These are phyloP conservation scores for Apamea epomidion DNA, from an alignment of 2,888 invertebrate genomes.

Conservation along the genomic window DNA sequence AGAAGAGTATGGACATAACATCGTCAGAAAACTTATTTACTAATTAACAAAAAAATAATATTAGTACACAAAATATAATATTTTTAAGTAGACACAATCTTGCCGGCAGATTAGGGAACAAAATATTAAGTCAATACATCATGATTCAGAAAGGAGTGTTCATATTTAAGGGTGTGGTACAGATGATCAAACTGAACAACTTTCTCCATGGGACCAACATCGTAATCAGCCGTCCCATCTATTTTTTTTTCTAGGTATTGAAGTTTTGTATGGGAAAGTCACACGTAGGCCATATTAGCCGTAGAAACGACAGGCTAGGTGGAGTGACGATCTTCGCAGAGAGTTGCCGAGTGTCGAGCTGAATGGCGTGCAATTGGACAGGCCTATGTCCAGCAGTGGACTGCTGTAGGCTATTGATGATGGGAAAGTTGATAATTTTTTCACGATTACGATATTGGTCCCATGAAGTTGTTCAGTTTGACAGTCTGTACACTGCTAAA, in stretches of 20 bases:
- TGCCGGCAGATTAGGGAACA: conserved; percentile 31
- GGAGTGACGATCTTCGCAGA: not conserved
- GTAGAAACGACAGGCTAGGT: not conserved
- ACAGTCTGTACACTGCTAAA: not conserved
- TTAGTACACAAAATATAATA: conserved; percentile 52
- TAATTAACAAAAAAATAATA: conserved; percentile 60
- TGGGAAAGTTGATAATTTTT: not conserved
- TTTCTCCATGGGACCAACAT: not conserved
- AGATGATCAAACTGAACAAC: not conserved
- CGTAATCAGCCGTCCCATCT: not conserved
- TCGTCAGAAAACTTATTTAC: conserved; percentile 39
- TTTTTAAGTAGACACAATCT: conserved; percentile 42
- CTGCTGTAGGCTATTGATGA: not conserved
- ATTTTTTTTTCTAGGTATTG: not conserved
- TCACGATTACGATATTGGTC: not conserved
- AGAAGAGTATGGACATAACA: conserved; percentile 31
- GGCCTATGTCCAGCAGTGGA: not conserved
- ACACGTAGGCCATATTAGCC: not conserved
- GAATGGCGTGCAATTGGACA: not conserved
- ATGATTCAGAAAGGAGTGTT: not conserved
- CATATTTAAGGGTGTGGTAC: not conserved
- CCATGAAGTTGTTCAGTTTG: not conserved
- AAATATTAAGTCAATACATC: conserved; percentile 19
- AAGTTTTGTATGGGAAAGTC: not conserved
- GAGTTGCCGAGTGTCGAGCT: not conserved